Evolutionary conservation across 2,888 invertebrate genomes (phyloP).

Genomic region (Drosophila pseudotakahashii): DNA sequence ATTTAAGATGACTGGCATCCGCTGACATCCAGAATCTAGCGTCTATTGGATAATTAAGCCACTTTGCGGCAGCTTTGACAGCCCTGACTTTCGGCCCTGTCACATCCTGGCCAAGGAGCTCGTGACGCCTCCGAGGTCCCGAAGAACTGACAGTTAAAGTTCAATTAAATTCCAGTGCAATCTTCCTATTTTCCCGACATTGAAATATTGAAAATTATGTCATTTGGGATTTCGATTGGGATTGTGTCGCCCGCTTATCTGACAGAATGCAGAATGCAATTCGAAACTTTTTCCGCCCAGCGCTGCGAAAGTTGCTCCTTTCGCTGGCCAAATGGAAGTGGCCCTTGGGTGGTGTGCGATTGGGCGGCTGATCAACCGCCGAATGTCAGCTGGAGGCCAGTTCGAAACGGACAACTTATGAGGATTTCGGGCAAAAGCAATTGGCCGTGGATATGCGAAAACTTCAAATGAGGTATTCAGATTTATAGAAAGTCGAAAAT

Average conservation of each 20-base stretch:
- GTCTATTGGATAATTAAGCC: constrained; percentile 80
- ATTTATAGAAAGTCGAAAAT: neutral
- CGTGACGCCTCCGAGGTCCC: constrained; percentile 11
- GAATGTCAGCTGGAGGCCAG: constrained; percentile 51
- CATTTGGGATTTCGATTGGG: constrained; percentile 46
- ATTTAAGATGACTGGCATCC: constrained; percentile 72
- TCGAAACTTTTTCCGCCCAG: constrained; percentile 44
- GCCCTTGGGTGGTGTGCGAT: neutral
- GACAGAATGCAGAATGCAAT: constrained; percentile 72
- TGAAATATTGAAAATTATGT: constrained; percentile 60
- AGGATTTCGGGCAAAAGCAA: constrained; percentile 31
- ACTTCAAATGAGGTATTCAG: neutral
- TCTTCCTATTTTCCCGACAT: constrained; percentile 48
- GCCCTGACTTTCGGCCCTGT: constrained; percentile 60
- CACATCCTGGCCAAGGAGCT: constrained; percentile 46
- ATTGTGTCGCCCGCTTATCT: constrained; percentile 40
- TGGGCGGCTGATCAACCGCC: constrained; percentile 66
- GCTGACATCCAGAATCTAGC: constrained; percentile 60
- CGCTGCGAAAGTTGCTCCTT: constrained; percentile 33
- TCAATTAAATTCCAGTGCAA: constrained; percentile 68
- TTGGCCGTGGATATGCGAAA: constrained; percentile 44
- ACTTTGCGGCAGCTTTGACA: constrained; percentile 78
- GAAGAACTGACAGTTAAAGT: constrained; percentile 62
- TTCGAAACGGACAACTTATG: constrained; percentile 16
- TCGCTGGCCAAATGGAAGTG: constrained; percentile 10